Percentiles rank a stretch among this genome's conserved stretches.
Conservation (phyloP, 2,113 vertebrate genomes). For the Spizaetus ornatus region DNA sequence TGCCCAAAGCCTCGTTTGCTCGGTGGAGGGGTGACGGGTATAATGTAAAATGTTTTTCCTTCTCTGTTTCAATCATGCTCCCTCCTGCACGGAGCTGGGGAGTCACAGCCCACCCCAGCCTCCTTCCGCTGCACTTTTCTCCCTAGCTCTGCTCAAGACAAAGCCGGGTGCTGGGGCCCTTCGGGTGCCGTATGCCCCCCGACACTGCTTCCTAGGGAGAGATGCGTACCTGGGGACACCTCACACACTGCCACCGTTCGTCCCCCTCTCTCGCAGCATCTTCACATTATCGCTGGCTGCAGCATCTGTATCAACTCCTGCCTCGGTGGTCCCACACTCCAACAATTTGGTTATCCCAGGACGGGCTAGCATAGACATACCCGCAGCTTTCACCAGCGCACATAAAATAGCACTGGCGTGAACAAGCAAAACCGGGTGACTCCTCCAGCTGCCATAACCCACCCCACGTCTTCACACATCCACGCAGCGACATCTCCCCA, state of each 20-base stretch:
- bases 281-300: accelerated
- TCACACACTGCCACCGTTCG: accelerated
- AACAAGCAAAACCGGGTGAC: no score
- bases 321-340: not conserved
- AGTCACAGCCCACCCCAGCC: not conserved
- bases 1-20: not conserved
- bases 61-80: not conserved
- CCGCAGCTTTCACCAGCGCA: not conserved
- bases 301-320: not conserved
- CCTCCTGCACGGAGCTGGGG: not conserved
- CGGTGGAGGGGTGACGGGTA: accelerated
- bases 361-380: not conserved
- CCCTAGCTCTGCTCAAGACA: not conserved
- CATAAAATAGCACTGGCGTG: not conserved
- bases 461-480: accelerated
- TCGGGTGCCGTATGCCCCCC: not conserved
- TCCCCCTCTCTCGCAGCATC: accelerated
- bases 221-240: accelerated
- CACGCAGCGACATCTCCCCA: not conserved
- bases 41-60: not conserved
- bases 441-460: not conserved
- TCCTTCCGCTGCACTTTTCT: not conserved
- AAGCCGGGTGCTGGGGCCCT: accelerated
- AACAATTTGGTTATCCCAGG: accelerated
- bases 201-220: no score